Percentiles rank a stretch among this genome's conserved stretches.
phyloP scores from a whole-genome alignment of 1,140 invertebrate genomes.

The Brachionus manjavacas region DNA sequence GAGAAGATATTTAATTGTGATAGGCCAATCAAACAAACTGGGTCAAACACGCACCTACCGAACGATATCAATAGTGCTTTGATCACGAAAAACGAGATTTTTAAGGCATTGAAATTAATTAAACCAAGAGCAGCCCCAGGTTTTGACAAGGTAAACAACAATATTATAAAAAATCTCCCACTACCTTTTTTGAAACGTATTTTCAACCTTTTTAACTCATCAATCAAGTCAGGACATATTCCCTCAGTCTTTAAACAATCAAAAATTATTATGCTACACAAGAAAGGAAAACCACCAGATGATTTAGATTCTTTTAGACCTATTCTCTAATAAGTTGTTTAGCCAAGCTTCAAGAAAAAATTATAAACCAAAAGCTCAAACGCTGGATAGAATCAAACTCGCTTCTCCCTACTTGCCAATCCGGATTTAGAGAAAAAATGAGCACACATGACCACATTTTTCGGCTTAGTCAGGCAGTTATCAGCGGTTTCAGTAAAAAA shows the following conservation, averaged over 20 bases:
- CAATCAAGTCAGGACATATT: neutral
- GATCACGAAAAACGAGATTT: neutral
- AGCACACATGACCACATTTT: too few relatives aligned
- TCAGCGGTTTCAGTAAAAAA: neutral
- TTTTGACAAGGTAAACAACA: neutral
- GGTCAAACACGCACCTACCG: neutral
- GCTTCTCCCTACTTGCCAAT: too few relatives aligned
- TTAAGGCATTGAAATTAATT: neutral
- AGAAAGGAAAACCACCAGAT: constrained; percentile 41
- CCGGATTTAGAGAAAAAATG: too few relatives aligned
- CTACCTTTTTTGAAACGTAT: too few relatives aligned
- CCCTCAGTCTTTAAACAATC: constrained; percentile 42
- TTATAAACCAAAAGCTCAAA: neutral
- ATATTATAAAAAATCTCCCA: neutral
- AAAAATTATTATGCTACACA: constrained; percentile 35
- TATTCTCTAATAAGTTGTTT: constrained; percentile 39
- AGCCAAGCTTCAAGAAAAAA: neutral
- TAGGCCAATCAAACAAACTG: neutral
- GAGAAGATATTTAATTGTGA: neutral
- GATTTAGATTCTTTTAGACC: constrained; percentile 37
- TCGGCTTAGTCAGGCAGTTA: neutral
- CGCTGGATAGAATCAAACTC: too few relatives aligned
- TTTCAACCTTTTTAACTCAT: neutral
- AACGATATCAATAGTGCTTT: too few relatives aligned
- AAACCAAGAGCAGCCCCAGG: neutral